Evolutionary conservation across 2,888 invertebrate genomes (phyloP).

Genomic region (Koerneria pararmatus): DNA sequence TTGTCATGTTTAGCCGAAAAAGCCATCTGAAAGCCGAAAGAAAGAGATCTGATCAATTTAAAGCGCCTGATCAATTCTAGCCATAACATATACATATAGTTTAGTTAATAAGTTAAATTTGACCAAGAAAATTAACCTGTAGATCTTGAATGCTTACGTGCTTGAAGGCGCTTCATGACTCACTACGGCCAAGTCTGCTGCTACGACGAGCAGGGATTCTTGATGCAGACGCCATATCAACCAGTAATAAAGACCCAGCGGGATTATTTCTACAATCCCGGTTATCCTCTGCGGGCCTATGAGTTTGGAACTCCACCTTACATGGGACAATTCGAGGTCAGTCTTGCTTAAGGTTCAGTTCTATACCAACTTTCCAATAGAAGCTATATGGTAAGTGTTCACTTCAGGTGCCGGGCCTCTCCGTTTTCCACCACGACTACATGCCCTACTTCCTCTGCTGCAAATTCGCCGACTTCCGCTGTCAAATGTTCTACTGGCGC

Average conservation of each 20-base stretch:
- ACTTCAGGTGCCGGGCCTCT: constrained; percentile 75
- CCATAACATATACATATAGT: no score
- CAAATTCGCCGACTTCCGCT: constrained; percentile 87
- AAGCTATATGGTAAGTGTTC: no score
- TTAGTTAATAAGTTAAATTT: no score
- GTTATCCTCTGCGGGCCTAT: constrained; percentile 62
- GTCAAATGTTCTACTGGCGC: constrained; percentile 82
- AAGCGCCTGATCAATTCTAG: no score
- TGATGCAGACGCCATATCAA: constrained; percentile 90
- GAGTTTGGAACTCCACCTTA: constrained; percentile 86
- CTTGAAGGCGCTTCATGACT: constrained; percentile 45
- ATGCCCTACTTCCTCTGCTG: constrained; percentile 91
- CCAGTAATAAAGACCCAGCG: constrained; percentile 63
- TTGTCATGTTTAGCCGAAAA: no score
- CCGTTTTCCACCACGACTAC: constrained; percentile 92
- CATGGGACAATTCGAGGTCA: constrained; percentile 84
- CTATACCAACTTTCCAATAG: no score
- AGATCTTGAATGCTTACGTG: not conserved
- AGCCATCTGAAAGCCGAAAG: no score
- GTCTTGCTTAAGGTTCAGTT: not conserved
- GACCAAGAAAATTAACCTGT: not conserved
- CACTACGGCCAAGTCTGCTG: constrained; percentile 85
- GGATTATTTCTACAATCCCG: constrained; percentile 38
- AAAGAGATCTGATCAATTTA: no score
- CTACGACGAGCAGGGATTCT: constrained; percentile 82